Conservation (phyloP, 2,888 invertebrate species). For the Drepana falcataria region DNA sequence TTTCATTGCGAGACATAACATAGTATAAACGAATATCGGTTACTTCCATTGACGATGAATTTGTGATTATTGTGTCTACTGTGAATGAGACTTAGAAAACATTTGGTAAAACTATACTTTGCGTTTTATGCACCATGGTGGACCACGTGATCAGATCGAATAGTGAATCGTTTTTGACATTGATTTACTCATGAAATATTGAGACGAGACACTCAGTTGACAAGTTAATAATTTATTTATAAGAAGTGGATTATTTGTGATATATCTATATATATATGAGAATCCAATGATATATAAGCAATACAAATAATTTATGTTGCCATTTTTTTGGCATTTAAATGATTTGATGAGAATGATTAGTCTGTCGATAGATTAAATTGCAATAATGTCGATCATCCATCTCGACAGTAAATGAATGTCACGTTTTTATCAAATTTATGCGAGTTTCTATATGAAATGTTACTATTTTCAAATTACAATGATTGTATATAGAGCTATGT, state of each 20-base stretch:
- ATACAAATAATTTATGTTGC: conserved; percentile 51
- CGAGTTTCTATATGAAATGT: conserved; percentile 67
- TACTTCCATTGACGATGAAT: conserved; percentile 63
- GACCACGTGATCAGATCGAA: conserved; percentile 70
- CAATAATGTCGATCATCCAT: conserved; percentile 57
- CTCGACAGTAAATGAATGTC: conserved; percentile 58
- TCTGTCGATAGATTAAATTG: conserved; percentile 28
- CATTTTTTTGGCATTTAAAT: conserved; percentile 43
- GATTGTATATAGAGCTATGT: conserved; percentile 75
- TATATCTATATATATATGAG: conserved; percentile 55
- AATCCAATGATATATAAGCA: conserved; percentile 51
- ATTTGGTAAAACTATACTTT: conserved; percentile 62
- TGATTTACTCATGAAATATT: conserved; percentile 65
- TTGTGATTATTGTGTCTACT: conserved; percentile 66
- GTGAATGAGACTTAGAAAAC: conserved; percentile 59
- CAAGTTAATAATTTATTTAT: conserved; percentile 76
- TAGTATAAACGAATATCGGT: conserved; percentile 48
- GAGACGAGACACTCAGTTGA: conserved; percentile 66
- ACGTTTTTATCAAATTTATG: conserved; percentile 64
- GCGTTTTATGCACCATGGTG: conserved; percentile 70
- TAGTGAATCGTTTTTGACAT: conserved; percentile 74
- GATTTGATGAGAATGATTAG: conserved; percentile 19
- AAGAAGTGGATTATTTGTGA: conserved; percentile 76
- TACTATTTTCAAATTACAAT: conserved; percentile 74
- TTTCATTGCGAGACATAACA: conserved; percentile 65